Evolutionary conservation across 2,888 invertebrate species (phyloP).

Genomic region (Dynastes tityus): DNA sequence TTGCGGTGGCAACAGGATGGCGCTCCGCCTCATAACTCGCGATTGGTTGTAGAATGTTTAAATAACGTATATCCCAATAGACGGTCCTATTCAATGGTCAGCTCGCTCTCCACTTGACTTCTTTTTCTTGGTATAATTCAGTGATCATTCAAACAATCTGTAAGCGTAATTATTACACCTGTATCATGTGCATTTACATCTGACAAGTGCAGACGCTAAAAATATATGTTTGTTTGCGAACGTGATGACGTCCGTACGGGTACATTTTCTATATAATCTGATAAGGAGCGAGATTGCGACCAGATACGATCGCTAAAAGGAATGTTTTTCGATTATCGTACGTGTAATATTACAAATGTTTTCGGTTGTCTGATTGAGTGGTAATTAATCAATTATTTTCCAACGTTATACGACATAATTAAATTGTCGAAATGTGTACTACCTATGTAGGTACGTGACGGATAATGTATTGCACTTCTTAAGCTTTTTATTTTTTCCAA

Average conservation of each 20-base stretch:
- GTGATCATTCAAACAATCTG: too few relatives aligned
- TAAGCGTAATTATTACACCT: too few relatives aligned
- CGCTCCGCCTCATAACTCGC: too few relatives aligned
- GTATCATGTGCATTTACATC: too few relatives aligned
- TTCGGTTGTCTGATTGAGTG: constrained; percentile 25
- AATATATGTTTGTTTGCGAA: constrained; percentile 28
- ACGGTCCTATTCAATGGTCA: too few relatives aligned
- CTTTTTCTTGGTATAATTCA: neutral
- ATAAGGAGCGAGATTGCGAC: neutral
- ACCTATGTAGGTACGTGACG: neutral
- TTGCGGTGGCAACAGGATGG: too few relatives aligned
- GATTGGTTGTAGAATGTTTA: too few relatives aligned
- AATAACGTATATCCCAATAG: too few relatives aligned
- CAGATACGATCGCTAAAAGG: constrained; percentile 12
- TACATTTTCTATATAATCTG: constrained; percentile 11
- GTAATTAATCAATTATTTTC: constrained; percentile 35
- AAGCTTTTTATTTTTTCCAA: neutral
- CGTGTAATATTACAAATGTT: constrained; percentile 30
- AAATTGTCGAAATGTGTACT: neutral
- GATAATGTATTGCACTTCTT: neutral
- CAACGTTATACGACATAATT: constrained; percentile 10
- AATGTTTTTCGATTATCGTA: constrained; percentile 29
- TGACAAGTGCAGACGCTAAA: neutral
- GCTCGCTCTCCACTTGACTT: too few relatives aligned
- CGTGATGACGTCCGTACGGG: constrained; percentile 6